Evolutionary conservation across 1,140 invertebrate genomes (phyloP).

Genomic region (Temnothorax nylanderi): DNA sequence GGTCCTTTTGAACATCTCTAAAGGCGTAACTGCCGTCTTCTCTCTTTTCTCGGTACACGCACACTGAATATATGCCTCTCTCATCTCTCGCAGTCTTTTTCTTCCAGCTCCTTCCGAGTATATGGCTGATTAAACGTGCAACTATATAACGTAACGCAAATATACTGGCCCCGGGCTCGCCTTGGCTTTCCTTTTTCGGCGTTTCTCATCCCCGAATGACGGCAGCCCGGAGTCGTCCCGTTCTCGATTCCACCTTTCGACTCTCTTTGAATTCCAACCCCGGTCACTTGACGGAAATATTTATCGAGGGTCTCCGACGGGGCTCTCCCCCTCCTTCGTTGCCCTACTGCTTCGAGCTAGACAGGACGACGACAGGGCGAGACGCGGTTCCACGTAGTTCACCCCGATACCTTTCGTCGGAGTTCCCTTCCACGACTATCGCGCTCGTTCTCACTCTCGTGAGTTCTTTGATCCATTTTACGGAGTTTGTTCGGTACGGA

Average conservation of each 20-base stretch:
- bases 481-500: slow-evolving; percentile 80
- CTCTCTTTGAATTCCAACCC: slow-evolving; percentile 82
- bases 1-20: slow-evolving; percentile 7
- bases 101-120: slow-evolving; percentile 73
- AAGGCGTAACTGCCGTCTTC: neutral
- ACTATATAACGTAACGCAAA: slow-evolving; percentile 85
- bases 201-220: slow-evolving; percentile 45
- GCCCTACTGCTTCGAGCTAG: slow-evolving; percentile 71
- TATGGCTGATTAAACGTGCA: slow-evolving; percentile 85
- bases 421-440: slow-evolving; percentile 12
- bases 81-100: slow-evolving; percentile 57
- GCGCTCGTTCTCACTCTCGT: slow-evolving; percentile 63
- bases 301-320: slow-evolving; percentile 82
- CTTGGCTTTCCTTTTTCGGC: slow-evolving; percentile 35
- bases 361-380: slow-evolving; percentile 71
- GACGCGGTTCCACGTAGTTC: slow-evolving; percentile 64
- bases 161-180: slow-evolving; percentile 77
- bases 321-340: slow-evolving; percentile 47
- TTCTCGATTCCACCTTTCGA: slow-evolving; percentile 82
- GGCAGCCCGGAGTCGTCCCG: slow-evolving; percentile 68
- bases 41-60: neutral
- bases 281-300: slow-evolving; percentile 85
- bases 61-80: slow-evolving; percentile 4
- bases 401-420: slow-evolving; percentile 66
- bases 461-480: slow-evolving; percentile 83